These are phyloP conservation scores for Dipodomys merriami DNA, from an alignment of 2,113 vertebrate species.

Conservation along the genomic window DNA sequence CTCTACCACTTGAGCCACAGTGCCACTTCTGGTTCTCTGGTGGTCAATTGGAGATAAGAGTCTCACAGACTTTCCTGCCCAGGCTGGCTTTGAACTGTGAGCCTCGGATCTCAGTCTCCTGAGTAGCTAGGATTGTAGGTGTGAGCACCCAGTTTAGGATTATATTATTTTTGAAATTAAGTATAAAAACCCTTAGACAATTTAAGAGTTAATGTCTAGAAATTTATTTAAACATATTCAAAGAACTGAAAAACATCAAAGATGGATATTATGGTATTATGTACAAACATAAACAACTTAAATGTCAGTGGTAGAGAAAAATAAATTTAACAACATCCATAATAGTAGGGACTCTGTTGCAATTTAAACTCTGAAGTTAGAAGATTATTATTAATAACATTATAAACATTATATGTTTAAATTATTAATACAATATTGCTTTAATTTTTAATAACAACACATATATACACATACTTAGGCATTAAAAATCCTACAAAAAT, in stretches of 20 bases:
- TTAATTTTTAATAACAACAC: slow-evolving; percentile 11
- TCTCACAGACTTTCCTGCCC: too few relatives aligned
- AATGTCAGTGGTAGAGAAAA: neutral
- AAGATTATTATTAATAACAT: neutral
- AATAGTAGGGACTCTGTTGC: neutral
- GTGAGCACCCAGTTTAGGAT: too few relatives aligned
- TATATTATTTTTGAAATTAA: too few relatives aligned
- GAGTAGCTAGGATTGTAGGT: too few relatives aligned
- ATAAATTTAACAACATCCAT: neutral
- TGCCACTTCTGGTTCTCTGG: too few relatives aligned
- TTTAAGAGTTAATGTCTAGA: neutral
- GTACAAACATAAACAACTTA: neutral
- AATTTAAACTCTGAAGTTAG: slow-evolving; percentile 16
- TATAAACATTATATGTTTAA: neutral
- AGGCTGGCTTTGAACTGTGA: too few relatives aligned
- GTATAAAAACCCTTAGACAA: neutral
- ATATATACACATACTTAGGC: neutral
- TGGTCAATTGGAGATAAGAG: too few relatives aligned
- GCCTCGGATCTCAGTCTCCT: too few relatives aligned
- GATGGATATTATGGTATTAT: neutral
- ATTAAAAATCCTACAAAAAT: slow-evolving; percentile 23
- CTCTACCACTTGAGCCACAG: too few relatives aligned
- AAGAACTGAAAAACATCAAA: slow-evolving; percentile 39
- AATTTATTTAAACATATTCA: neutral
- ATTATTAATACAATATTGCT: neutral